These are phyloP conservation scores for Mnemiopsis leidyi DNA, from an alignment of 37 sponge, comb jelly and placozoan species.

Conservation along the genomic window DNA sequence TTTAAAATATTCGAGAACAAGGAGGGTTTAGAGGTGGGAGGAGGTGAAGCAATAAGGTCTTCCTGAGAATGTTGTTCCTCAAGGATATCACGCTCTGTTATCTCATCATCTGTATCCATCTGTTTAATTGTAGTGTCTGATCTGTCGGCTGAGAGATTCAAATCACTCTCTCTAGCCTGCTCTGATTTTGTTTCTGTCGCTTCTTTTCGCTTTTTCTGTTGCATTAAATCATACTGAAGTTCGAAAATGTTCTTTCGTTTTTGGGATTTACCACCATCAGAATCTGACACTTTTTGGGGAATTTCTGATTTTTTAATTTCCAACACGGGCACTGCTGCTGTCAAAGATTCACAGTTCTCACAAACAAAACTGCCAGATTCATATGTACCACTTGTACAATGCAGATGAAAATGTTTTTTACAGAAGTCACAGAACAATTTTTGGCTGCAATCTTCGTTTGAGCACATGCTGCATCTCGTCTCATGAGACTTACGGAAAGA, in stretches of 20 bases:
- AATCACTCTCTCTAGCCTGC: background rate
- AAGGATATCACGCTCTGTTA: background rate
- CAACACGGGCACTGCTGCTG: background rate
- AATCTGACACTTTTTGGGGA: background rate
- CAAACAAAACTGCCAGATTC: constrained; percentile 30
- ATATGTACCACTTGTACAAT: constrained; percentile 24
- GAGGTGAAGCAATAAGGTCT: background rate
- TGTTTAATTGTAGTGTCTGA: background rate
- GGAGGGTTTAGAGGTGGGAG: background rate
- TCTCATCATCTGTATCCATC: background rate
- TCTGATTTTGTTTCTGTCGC: background rate
- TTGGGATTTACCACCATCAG: background rate
- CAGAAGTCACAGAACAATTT: constrained; percentile 36
- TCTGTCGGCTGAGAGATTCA: background rate
- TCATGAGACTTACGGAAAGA: background rate
- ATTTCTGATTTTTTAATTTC: background rate
- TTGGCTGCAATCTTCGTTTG: background rate
- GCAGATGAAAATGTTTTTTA: constrained; percentile 18
- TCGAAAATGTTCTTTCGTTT: constrained; percentile 35
- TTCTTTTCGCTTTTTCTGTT: constrained; percentile 42
- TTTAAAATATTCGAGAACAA: background rate
- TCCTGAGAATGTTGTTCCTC: background rate
- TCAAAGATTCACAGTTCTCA: background rate
- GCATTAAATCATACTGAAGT: constrained; percentile 26
- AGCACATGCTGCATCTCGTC: background rate